Percentiles rank a stretch among this genome's conserved stretches.
Evolutionary conservation across 2,113 vertebrate genomes (phyloP).

Genomic region (Hiodon tergisus): DNA sequence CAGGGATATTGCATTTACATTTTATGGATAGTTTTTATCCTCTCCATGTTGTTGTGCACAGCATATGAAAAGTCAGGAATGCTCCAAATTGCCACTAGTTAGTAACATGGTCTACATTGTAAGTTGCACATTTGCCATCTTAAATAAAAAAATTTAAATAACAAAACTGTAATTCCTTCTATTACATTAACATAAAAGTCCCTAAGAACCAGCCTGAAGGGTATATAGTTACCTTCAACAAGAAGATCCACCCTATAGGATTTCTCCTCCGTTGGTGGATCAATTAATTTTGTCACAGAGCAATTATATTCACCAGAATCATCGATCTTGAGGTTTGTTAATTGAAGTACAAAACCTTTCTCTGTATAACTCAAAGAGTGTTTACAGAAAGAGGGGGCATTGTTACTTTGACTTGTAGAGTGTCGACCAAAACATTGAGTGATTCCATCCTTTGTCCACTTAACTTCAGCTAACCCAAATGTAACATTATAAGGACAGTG

Average conservation of each 20-base stretch:
- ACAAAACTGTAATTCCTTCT: too few species aligned
- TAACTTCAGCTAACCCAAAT: neutral
- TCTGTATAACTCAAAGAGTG: neutral
- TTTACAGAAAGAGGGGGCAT: neutral
- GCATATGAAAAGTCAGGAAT: too few species aligned
- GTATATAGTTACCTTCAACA: conserved; percentile 18
- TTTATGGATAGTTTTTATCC: too few species aligned
- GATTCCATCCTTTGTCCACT: conserved; percentile 16
- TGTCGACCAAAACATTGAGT: conserved; percentile 3
- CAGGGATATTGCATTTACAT: too few species aligned
- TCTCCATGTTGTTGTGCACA: too few species aligned
- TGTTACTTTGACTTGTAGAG: rapidly evolving
- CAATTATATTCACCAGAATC: conserved; percentile 39
- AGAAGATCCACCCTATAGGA: conserved; percentile 5
- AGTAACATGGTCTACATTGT: too few species aligned
- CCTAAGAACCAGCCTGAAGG: neutral
- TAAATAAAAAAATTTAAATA: too few species aligned
- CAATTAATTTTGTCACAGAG: neutral
- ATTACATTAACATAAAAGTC: neutral
- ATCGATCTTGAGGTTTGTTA: conserved; percentile 9
- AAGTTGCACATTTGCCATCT: too few species aligned
- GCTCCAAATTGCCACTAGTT: too few species aligned
- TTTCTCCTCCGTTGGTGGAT: conserved; percentile 11
- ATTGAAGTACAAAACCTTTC: neutral
- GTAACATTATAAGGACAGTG: neutral